These are phyloP conservation scores for Polietes domitor DNA, from an alignment of 2,888 invertebrate genomes.

Conservation along the genomic window DNA sequence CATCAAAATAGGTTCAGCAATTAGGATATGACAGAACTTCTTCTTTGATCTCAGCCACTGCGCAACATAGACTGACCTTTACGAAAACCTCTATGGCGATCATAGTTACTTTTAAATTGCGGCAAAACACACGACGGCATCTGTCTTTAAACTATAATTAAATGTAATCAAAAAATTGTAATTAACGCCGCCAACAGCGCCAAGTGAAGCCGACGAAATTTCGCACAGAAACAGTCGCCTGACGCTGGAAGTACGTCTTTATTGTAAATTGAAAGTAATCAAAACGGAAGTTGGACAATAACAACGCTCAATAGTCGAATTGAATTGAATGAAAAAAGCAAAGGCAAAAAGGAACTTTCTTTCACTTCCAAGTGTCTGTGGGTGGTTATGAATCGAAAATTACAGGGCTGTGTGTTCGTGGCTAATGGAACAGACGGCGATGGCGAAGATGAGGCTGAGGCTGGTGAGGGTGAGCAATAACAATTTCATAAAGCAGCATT, in stretches of 20 bases:
- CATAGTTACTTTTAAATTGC: too few species aligned
- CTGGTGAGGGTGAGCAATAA: slow-evolving; percentile 25
- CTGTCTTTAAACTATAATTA: neutral
- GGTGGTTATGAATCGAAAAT: slow-evolving; percentile 25
- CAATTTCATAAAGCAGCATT: neutral
- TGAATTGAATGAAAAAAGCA: slow-evolving; percentile 25
- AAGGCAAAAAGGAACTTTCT: slow-evolving; percentile 30
- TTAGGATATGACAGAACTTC: too few species aligned
- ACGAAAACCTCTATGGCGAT: too few species aligned
- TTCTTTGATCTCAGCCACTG: too few species aligned
- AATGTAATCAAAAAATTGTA: neutral
- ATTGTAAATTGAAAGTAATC: slow-evolving; percentile 63
- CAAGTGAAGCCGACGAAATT: neutral
- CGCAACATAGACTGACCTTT: too few species aligned
- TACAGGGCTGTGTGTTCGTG: neutral
- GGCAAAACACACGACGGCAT: too few species aligned
- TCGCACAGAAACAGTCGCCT: neutral
- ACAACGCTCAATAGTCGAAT: slow-evolving; percentile 29
- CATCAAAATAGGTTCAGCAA: too few species aligned
- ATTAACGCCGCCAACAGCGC: neutral
- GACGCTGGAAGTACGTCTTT: slow-evolving; percentile 38
- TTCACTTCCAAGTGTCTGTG: slow-evolving; percentile 24
- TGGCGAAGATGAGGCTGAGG: neutral
- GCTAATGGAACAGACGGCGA: neutral
- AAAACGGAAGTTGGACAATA: slow-evolving; percentile 66